phyloP scores from a whole-genome alignment of 1,140 invertebrate genomes.

The Pantala flavescens region DNA sequence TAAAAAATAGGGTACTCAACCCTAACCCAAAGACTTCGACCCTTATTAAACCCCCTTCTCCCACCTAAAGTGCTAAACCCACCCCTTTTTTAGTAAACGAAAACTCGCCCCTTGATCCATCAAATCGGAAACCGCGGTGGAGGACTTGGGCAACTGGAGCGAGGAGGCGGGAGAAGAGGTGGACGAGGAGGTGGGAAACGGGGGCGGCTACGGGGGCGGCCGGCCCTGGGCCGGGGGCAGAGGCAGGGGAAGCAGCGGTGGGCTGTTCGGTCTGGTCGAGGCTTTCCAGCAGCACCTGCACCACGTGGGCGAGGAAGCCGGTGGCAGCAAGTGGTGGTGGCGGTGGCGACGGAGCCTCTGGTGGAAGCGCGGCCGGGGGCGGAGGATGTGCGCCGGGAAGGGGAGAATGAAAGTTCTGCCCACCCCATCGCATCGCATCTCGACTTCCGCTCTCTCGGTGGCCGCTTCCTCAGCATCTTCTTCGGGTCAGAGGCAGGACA shows the following conservation, averaged over 20 bases:
- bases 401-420: background rate
- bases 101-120: no score
- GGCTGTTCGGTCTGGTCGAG: background rate
- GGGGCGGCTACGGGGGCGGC: background rate
- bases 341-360: background rate
- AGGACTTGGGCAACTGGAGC: background rate
- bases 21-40: no score
- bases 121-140: background rate
- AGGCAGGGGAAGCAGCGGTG: background rate
- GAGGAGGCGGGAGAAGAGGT: background rate
- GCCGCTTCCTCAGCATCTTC: background rate
- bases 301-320: background rate
- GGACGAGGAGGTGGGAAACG: background rate
- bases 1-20: no score
- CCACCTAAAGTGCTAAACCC: no score
- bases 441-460: background rate
- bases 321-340: background rate
- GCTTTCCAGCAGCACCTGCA: no score
- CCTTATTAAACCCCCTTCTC: no score
- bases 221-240: background rate
- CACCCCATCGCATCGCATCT: background rate
- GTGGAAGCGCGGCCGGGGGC: background rate
- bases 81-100: no score
- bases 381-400: background rate
- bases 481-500: background rate